Evolutionary conservation across 2,888 invertebrate species (phyloP).

Genomic region (Cyaniris semiargus): DNA sequence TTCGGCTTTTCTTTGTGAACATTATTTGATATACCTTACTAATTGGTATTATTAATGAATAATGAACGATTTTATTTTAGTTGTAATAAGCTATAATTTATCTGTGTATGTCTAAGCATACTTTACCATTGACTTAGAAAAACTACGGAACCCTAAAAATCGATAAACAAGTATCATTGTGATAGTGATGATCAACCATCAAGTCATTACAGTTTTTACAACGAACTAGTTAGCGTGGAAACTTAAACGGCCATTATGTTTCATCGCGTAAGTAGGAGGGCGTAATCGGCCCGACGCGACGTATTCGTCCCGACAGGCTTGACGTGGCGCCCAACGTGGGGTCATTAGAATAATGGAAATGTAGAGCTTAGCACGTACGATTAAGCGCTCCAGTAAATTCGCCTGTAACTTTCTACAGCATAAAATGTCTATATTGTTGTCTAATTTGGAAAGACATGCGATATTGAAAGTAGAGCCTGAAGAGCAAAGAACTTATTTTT

Average conservation of each 20-base stretch:
- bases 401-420: not conserved
- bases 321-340: not conserved
- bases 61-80: not conserved
- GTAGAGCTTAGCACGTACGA: constrained; percentile 26
- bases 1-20: not conserved
- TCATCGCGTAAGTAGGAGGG: constrained; percentile 14
- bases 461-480: not conserved
- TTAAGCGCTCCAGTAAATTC: constrained; percentile 18
- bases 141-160: not conserved
- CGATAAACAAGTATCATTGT: not conserved
- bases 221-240: not conserved
- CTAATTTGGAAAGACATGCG: not conserved
- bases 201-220: constrained; percentile 9
- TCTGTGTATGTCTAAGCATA: too few relatives aligned
- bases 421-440: not conserved
- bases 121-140: too few relatives aligned
- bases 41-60: too few relatives aligned
- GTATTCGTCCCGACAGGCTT: not conserved
- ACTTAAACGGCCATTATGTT: constrained; percentile 20
- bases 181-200: not conserved
- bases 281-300: constrained; percentile 3
- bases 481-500: not conserved
- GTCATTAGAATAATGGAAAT: constrained; percentile 24
- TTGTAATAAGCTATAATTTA: not conserved
- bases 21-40: not conserved